Conservation (phyloP, 2,888 invertebrate genomes). For the Camptogramma bilineatum region DNA sequence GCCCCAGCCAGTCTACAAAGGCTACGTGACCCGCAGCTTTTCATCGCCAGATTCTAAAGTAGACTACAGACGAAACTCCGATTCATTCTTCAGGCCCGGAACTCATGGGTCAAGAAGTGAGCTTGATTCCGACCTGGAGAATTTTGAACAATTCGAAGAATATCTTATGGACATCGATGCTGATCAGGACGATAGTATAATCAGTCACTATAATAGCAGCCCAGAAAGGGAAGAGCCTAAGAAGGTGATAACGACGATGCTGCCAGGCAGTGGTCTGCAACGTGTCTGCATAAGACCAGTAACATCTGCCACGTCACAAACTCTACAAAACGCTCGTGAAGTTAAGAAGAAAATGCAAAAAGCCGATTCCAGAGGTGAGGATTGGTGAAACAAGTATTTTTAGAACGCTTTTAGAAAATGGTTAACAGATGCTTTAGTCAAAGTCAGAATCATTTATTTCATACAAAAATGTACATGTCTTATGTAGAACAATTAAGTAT, state of each 20-base stretch:
- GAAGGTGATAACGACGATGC: slow-evolving; percentile 68
- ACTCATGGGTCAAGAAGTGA: slow-evolving; percentile 71
- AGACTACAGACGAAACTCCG: slow-evolving; percentile 68
- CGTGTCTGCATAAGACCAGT: slow-evolving; percentile 71
- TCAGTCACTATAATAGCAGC: slow-evolving; percentile 62
- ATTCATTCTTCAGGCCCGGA: slow-evolving; percentile 70
- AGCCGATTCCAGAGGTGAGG: slow-evolving; percentile 65
- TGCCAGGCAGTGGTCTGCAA: slow-evolving; percentile 79
- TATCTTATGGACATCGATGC: slow-evolving; percentile 78
- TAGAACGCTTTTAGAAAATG: too few relatives aligned
- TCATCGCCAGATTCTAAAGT: slow-evolving; percentile 75
- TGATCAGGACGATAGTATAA: slow-evolving; percentile 66
- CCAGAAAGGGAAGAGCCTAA: slow-evolving; percentile 72
- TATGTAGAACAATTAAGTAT: too few relatives aligned
- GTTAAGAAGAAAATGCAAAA: slow-evolving; percentile 64
- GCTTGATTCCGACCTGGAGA: slow-evolving; percentile 75
- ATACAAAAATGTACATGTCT: too few relatives aligned
- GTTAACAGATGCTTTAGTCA: too few relatives aligned
- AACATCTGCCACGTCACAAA: slow-evolving; percentile 58
- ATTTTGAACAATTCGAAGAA: slow-evolving; percentile 77
- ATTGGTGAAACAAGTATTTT: slow-evolving; percentile 28
- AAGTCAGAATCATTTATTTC: too few relatives aligned
- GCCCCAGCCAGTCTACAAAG: slow-evolving; percentile 52
- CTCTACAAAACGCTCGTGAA: slow-evolving; percentile 60
- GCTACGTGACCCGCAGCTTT: slow-evolving; percentile 72